Conservation (phyloP, 2,888 invertebrate species). For the Watsonalla cultraria region DNA sequence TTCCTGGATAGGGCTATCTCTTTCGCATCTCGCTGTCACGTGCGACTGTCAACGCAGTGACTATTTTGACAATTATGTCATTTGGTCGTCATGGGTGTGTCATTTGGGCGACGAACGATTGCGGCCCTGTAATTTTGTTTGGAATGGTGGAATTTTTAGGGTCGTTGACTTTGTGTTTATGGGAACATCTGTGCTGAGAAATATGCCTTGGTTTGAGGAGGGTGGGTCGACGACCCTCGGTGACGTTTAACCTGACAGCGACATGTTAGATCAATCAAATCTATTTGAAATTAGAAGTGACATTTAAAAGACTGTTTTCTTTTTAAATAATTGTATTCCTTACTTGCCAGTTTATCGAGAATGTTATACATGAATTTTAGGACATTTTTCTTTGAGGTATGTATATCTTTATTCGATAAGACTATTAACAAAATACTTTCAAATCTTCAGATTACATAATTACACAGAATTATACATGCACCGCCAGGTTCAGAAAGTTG, state of each 20-base stretch:
- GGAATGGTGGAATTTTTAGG: conserved; percentile 65
- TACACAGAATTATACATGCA: too few relatives aligned
- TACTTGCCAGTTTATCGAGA: too few relatives aligned
- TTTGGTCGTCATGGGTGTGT: conserved; percentile 75
- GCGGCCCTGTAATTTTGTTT: conserved; percentile 71
- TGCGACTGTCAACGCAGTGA: conserved; percentile 71
- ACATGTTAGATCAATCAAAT: not conserved
- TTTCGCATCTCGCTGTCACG: conserved; percentile 61
- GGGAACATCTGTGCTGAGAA: conserved; percentile 66
- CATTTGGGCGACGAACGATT: conserved; percentile 75
- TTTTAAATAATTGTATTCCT: too few relatives aligned
- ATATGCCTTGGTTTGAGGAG: conserved; percentile 9
- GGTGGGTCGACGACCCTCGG: conserved; percentile 1
- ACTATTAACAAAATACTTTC: too few relatives aligned
- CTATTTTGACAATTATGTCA: conserved; percentile 79
- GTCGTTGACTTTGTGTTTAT: conserved; percentile 68
- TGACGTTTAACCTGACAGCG: not conserved
- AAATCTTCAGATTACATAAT: too few relatives aligned
- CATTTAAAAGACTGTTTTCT: too few relatives aligned
- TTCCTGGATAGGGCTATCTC: conserved; percentile 34
- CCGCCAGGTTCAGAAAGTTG: too few relatives aligned
- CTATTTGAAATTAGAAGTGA: not conserved
- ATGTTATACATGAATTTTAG: too few relatives aligned
- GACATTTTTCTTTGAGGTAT: too few relatives aligned
- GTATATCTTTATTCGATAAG: too few relatives aligned